These are phyloP conservation scores for Cariama cristata DNA, from an alignment of 2,113 vertebrate species.

Conservation along the genomic window DNA sequence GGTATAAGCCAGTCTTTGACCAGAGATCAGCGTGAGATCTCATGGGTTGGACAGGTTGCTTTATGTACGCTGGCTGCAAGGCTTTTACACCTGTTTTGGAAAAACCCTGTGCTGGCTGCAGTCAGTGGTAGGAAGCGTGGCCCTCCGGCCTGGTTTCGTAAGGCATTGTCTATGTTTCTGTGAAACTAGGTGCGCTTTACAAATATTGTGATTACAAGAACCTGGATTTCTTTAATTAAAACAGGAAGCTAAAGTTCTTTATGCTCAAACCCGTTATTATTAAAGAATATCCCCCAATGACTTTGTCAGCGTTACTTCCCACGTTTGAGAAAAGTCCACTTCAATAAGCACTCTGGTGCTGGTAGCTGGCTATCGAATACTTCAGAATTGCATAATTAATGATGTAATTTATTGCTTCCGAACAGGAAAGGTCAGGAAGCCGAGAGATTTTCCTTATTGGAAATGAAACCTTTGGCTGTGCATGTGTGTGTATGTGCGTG, in stretches of 20 bases:
- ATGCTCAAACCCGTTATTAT: neutral
- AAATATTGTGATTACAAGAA: neutral
- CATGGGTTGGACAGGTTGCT: neutral
- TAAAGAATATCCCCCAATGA: neutral
- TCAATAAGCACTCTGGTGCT: neutral
- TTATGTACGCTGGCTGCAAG: neutral
- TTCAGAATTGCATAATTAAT: neutral
- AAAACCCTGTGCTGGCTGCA: neutral
- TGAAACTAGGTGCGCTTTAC: neutral
- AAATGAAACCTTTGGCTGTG: neutral
- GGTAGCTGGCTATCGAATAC: neutral
- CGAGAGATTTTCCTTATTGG: neutral
- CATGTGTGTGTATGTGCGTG: neutral
- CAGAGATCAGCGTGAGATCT: neutral
- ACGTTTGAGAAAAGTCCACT: neutral
- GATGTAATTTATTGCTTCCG: neutral
- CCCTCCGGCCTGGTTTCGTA: neutral
- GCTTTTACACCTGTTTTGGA: neutral
- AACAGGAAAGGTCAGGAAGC: constrained; percentile 1
- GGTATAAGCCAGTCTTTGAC: neutral
- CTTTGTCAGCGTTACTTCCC: neutral
- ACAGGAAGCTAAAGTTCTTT: neutral
- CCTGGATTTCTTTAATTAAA: neutral
- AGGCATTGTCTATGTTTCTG: neutral
- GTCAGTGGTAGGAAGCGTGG: neutral